Percentiles rank a stretch among this genome's conserved stretches.
These are phyloP conservation scores for Benthosema pterotum DNA, from an alignment of 2,797 vertebrate genomes.

Conservation along the genomic window DNA sequence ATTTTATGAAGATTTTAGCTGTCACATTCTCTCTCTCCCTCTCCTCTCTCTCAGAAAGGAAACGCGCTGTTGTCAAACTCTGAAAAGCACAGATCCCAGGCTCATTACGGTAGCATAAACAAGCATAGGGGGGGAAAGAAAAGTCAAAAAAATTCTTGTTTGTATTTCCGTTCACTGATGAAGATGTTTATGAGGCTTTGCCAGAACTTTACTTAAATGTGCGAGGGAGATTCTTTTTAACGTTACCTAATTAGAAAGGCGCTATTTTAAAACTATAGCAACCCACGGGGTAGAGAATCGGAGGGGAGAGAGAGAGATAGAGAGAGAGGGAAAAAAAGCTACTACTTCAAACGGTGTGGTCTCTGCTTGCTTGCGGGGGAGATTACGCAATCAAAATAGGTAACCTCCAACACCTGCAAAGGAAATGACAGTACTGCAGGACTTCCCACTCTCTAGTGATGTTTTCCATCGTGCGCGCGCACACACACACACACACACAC, in stretches of 20 bases:
- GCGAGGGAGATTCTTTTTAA: constrained; percentile 54
- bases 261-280: constrained; percentile 63
- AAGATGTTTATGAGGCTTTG: constrained; percentile 73
- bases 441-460: constrained; percentile 24
- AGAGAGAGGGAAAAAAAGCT: constrained; percentile 40
- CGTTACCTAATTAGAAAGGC: constrained; percentile 73
- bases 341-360: constrained; percentile 61
- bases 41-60: constrained; percentile 56
- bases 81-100: constrained; percentile 73
- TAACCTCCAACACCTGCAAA: constrained; percentile 47
- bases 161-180: constrained; percentile 66
- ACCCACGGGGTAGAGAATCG: constrained; percentile 38
- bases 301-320: too few species aligned
- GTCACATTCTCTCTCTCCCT: constrained; percentile 71
- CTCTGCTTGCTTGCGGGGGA: constrained; percentile 40
- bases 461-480: constrained; percentile 6
- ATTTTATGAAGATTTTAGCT: constrained; percentile 83
- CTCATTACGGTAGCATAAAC: constrained; percentile 84
- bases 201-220: constrained; percentile 65
- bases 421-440: constrained; percentile 39
- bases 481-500: too few species aligned
- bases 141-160: constrained; percentile 64
- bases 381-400: constrained; percentile 59
- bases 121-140: constrained; percentile 49
- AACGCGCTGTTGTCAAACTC: constrained; percentile 76